These are phyloP conservation scores for Eulemur rubriventer DNA, from an alignment of 2,797 vertebrate species.

Conservation along the genomic window DNA sequence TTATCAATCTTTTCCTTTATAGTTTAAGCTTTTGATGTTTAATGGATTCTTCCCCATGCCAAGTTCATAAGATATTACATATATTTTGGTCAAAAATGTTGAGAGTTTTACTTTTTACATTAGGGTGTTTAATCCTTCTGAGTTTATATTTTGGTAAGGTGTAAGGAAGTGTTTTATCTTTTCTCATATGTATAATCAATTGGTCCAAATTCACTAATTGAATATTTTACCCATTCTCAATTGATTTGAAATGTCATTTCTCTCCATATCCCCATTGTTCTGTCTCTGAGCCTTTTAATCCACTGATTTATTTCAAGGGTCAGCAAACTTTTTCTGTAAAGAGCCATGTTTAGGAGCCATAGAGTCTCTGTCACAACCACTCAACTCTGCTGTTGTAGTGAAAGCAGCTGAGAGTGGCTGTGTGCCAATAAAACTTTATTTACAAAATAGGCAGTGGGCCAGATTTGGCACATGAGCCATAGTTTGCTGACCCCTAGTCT, in stretches of 20 bases:
- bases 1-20: background rate
- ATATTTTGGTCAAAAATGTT: slow-evolving; percentile 1
- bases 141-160: background rate
- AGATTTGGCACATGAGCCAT: background rate
- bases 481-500: background rate
- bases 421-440: background rate
- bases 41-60: background rate
- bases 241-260: background rate
- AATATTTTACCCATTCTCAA: background rate
- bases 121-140: background rate
- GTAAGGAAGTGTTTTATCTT: background rate
- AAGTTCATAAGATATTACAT: background rate
- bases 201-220: background rate
- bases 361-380: background rate
- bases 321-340: background rate
- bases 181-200: background rate
- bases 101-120: slow-evolving; percentile 1
- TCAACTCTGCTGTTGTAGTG: background rate
- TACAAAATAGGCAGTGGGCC: background rate
- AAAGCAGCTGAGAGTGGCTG: background rate
- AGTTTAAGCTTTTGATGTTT: background rate
- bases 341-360: background rate
- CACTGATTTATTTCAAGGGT: background rate
- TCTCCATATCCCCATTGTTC: background rate
- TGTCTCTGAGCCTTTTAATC: background rate